These are phyloP conservation scores for Hydrocynus forskahlii DNA, from an alignment of 2,797 vertebrate genomes.

Conservation along the genomic window DNA sequence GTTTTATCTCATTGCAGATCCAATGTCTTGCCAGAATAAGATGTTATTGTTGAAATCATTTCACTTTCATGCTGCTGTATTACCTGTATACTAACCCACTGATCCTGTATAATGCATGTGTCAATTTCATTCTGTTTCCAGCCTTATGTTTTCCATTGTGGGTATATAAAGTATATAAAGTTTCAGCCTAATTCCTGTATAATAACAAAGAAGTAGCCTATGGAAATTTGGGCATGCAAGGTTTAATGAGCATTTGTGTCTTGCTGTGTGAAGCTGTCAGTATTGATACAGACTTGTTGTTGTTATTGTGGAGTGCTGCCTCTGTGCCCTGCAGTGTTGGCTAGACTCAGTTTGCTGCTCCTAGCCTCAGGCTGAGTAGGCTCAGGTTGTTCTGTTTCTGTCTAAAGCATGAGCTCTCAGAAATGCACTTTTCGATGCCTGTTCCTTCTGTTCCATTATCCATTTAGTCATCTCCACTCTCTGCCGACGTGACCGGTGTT, in stretches of 20 bases:
- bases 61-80: neutral
- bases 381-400: slow-evolving; percentile 24
- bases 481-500: neutral
- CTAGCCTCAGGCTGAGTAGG: slow-evolving; percentile 1
- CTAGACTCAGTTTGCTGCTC: neutral
- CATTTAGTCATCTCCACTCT: neutral
- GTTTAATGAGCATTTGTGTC: slow-evolving; percentile 40
- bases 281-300: slow-evolving; percentile 30
- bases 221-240: slow-evolving; percentile 21
- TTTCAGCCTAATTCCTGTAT: slow-evolving; percentile 26
- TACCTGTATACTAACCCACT: neutral
- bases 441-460: neutral
- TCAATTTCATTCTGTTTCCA: neutral
- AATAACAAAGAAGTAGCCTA: slow-evolving; percentile 35
- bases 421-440: slow-evolving; percentile 5
- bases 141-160: neutral
- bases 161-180: slow-evolving; percentile 2
- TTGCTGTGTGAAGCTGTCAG: slow-evolving; percentile 32
- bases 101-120: neutral
- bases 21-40: too few relatives aligned
- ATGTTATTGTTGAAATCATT: neutral
- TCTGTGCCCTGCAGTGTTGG: slow-evolving; percentile 1
- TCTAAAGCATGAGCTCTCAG: slow-evolving; percentile 14
- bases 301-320: slow-evolving; percentile 2
- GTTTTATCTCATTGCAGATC: neutral